A percentile compares a stretch with the other conserved stretches of the same genome.
These are phyloP conservation scores for Blera fallax DNA, from an alignment of 2,888 invertebrate species.

Conservation along the genomic window DNA sequence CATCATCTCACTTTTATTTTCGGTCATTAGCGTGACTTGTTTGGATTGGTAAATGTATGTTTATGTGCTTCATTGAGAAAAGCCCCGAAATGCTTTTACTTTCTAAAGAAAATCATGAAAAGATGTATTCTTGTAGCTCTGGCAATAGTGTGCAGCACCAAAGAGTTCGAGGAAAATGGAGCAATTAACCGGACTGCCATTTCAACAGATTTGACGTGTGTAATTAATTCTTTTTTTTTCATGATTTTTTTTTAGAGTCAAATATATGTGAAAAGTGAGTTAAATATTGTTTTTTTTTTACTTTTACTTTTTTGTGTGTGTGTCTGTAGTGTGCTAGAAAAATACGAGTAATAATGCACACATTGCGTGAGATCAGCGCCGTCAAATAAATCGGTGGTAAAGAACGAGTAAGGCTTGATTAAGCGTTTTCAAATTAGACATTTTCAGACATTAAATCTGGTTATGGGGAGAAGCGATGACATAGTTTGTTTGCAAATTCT, in stretches of 20 bases:
- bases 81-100: conserved; percentile 40
- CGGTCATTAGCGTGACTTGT: conserved; percentile 12
- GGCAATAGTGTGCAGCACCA: neutral
- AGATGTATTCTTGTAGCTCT: conserved; percentile 1
- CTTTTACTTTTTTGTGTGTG: neutral
- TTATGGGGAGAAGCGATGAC: no score
- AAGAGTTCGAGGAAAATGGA: conserved; percentile 21
- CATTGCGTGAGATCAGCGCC: neutral
- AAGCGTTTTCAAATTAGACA: neutral
- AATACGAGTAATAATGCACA: neutral
- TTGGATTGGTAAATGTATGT: neutral
- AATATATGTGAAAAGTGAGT: conserved; percentile 3
- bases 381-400: neutral
- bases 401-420: neutral
- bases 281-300: neutral
- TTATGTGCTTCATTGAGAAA: conserved; percentile 10
- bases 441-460: neutral
- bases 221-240: neutral
- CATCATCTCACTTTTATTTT: conserved; percentile 8
- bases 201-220: neutral
- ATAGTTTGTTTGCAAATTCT: no score
- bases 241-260: neutral
- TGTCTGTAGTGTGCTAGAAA: neutral
- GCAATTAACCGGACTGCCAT: conserved; percentile 25
- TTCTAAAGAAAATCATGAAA: conserved; percentile 34